These are phyloP conservation scores for Caenorhabditis sinica DNA, from an alignment of 2,888 invertebrate species.

Conservation along the genomic window DNA sequence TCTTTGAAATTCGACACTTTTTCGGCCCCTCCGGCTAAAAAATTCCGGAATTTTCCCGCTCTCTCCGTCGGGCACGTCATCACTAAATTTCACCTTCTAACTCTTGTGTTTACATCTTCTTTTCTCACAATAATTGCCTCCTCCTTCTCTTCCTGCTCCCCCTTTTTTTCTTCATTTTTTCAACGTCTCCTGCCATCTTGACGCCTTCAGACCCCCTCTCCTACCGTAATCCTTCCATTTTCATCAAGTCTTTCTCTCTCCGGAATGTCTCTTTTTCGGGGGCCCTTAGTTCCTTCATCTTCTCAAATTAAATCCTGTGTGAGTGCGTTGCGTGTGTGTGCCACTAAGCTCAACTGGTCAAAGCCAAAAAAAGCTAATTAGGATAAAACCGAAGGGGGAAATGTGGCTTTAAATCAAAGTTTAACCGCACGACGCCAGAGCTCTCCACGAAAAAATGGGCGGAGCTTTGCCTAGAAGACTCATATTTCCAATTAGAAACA, in stretches of 20 bases:
- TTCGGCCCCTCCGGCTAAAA: constrained; percentile 37
- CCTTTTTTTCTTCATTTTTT: neutral
- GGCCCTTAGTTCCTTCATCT: constrained; percentile 12
- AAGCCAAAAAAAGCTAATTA: constrained; percentile 33
- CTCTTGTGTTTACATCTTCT: constrained; percentile 25
- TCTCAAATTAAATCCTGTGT: constrained; percentile 48
- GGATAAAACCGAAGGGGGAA: constrained; percentile 33
- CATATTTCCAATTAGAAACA: constrained; percentile 49
- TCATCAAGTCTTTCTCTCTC: constrained; percentile 5
- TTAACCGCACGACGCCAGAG: neutral
- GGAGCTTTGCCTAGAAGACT: constrained; percentile 16
- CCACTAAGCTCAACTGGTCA: neutral
- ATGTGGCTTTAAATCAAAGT: constrained; percentile 28
- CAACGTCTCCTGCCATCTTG: neutral
- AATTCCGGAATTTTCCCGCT: neutral
- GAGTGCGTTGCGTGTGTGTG: constrained; percentile 11
- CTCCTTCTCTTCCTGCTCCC: neutral
- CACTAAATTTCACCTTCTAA: neutral
- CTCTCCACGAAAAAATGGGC: constrained; percentile 10
- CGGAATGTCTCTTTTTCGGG: constrained; percentile 1
- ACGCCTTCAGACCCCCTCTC: neutral
- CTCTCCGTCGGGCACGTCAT: constrained; percentile 35
- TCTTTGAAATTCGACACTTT: constrained; percentile 49
- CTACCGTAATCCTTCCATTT: constrained; percentile 48
- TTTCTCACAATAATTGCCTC: constrained; percentile 19